Conservation (phyloP, 2,888 invertebrate genomes). For the Alitta virens region DNA sequence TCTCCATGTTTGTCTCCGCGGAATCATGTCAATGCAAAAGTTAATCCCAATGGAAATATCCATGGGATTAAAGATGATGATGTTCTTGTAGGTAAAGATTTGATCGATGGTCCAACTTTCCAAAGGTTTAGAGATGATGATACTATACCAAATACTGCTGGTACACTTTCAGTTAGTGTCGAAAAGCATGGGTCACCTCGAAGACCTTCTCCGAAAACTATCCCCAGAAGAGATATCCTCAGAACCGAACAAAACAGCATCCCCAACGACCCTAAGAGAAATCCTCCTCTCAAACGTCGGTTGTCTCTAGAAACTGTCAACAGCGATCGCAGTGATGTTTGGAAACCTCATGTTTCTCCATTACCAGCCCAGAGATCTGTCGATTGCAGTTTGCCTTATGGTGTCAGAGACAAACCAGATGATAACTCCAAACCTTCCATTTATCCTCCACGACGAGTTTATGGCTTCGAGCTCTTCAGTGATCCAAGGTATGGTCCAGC, state of each 20-base stretch:
- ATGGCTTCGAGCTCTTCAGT: background rate
- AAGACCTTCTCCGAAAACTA: slow-evolving; percentile 8
- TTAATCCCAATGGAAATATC: background rate
- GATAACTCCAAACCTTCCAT: slow-evolving; percentile 4
- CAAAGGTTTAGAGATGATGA: slow-evolving; percentile 13
- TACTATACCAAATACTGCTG: background rate
- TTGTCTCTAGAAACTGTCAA: slow-evolving; percentile 10
- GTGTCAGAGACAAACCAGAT: no score
- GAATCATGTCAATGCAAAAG: background rate
- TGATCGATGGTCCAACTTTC: slow-evolving; percentile 10
- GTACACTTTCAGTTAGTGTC: slow-evolving; percentile 19
- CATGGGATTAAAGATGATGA: background rate
- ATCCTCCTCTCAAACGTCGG: background rate
- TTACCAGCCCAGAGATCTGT: no score
- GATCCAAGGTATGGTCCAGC: background rate
- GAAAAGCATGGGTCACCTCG: slow-evolving; percentile 16
- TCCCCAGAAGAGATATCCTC: slow-evolving; percentile 27
- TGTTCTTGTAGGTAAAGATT: background rate
- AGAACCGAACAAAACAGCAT: slow-evolving; percentile 16
- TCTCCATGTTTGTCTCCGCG: background rate
- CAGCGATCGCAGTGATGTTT: slow-evolving; percentile 10
- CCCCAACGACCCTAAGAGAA: background rate
- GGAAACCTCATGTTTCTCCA: slow-evolving; percentile 3
- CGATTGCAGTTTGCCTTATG: no score
- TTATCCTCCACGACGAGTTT: background rate